Evolutionary conservation across 2,888 invertebrate genomes (phyloP), one percentile per base, ranked within the genome.

Genomic region (Micropterix aruncella): DNA sequence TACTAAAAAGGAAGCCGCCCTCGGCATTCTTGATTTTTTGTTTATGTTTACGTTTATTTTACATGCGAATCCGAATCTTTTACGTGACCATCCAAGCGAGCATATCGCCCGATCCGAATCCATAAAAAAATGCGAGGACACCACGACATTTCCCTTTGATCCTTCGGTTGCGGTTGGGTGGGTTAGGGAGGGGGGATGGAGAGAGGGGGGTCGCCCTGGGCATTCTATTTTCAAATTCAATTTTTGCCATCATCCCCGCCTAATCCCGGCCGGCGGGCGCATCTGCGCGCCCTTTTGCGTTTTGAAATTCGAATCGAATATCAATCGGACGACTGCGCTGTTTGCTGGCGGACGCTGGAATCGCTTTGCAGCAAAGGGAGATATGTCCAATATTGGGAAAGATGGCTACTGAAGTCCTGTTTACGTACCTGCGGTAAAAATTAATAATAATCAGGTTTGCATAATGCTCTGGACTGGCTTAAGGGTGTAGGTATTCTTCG

Each of bases 261-360:
- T 41, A 42, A 46, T 41, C 44, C 46, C 49, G 38, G 27, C 27
- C 27, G 12, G 27, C 12, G 12, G 27, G 40, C 44, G 47, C 47
- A 15, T 19, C 18, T 38, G 18, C 18, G 17, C 15, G 44, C 43
- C 48, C 50, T 50, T n/a, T 49, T 50, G 50, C 48, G 50, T 47
- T 48, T 50, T 50, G 47, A 49, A 49, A 49, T 49, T 42, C 48
- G 49, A 47, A 50, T 50, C 50, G 50, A 50, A 50, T 50, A 50
- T 50, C 50, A 50, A 50, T 49, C 42, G 44, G 41, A 37, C 5
- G 3, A n/a, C n/a, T n/a, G n/a, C n/a, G n/a, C n/a, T n/a, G n/a
- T n/a, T n/a, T n/a, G n/a, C n/a, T n/a, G n/a, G n/a, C n/a, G n/a
- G n/a, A n/a, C n/a, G n/a, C n/a, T n/a, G n/a, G n/a, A n/a, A n/a